Evolutionary conservation across 1,140 invertebrate genomes (phyloP).

Genomic region (Drosophila tropicalis): DNA sequence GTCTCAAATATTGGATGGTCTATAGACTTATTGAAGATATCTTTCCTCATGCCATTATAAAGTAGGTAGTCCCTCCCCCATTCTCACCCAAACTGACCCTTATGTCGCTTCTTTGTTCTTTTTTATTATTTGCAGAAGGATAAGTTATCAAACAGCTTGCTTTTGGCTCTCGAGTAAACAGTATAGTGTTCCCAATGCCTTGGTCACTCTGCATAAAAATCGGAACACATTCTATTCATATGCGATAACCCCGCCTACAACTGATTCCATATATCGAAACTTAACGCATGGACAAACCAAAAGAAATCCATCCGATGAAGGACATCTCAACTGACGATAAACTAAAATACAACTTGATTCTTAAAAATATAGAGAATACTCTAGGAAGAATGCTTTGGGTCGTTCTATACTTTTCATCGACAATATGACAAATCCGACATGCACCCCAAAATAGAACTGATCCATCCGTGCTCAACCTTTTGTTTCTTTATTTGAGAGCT

Average conservation of each 20-base stretch:
- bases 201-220: slow-evolving; percentile 28
- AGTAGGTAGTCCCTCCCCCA: slow-evolving; percentile 23
- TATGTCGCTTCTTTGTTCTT: background rate
- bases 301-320: background rate
- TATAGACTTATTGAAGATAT: slow-evolving; percentile 33
- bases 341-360: too few relatives aligned
- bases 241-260: slow-evolving; percentile 29
- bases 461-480: too few relatives aligned
- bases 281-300: background rate
- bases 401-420: too few relatives aligned
- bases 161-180: slow-evolving; percentile 46
- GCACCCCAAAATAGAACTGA: too few relatives aligned
- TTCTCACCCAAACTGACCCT: background rate
- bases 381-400: too few relatives aligned
- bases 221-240: slow-evolving; percentile 24
- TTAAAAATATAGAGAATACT: too few relatives aligned
- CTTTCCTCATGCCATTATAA: slow-evolving; percentile 55
- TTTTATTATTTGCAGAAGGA: background rate
- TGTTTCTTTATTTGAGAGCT: too few relatives aligned
- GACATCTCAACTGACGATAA: too few relatives aligned
- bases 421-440: too few relatives aligned
- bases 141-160: slow-evolving; percentile 11
- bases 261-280: slow-evolving; percentile 5
- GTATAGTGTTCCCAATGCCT: slow-evolving; percentile 27
- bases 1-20: background rate